A percentile compares a stretch with the other conserved stretches of the same genome.
phyloP scores from a whole-genome alignment of 2,888 invertebrate species.

The Volucella zonaria region DNA sequence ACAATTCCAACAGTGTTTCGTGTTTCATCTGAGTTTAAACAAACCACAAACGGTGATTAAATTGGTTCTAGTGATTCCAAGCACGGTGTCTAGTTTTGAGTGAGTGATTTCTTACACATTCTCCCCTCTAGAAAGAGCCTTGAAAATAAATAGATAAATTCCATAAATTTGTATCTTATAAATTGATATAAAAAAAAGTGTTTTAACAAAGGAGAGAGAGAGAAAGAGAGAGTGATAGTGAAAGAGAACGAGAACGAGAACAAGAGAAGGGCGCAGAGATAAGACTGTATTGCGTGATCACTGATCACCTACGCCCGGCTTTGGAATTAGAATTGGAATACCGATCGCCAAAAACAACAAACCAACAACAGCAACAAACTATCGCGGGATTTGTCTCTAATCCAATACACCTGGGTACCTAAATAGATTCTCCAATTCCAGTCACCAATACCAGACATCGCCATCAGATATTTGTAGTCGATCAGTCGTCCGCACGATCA shows the following conservation, averaged over 20 bases:
- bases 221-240: constrained; percentile 1
- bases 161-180: constrained; percentile 23
- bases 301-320: constrained; percentile 72
- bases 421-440: constrained; percentile 50
- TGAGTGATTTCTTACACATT: constrained; percentile 42
- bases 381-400: constrained; percentile 50
- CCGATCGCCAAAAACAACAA: constrained; percentile 50
- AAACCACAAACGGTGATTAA: constrained; percentile 1
- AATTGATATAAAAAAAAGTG: constrained; percentile 22
- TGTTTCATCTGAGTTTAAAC: not conserved
- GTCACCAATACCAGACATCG: constrained; percentile 24
- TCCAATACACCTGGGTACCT: constrained; percentile 52
- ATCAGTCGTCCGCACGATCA: constrained; percentile 60
- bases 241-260: too few relatives aligned
- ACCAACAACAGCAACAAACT: constrained; percentile 18
- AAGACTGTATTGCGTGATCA: constrained; percentile 71
- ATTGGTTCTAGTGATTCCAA: constrained; percentile 22
- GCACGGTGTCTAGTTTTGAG: constrained; percentile 26
- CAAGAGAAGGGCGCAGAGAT: constrained; percentile 28
- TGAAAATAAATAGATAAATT: constrained; percentile 16
- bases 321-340: constrained; percentile 63
- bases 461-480: constrained; percentile 17
- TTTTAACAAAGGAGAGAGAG: constrained; percentile 26
- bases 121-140: constrained; percentile 20
- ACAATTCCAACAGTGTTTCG: constrained; percentile 41